phyloP scores from a whole-genome alignment of 2,113 vertebrate genomes.

The Mormoops blainvillei region DNA sequence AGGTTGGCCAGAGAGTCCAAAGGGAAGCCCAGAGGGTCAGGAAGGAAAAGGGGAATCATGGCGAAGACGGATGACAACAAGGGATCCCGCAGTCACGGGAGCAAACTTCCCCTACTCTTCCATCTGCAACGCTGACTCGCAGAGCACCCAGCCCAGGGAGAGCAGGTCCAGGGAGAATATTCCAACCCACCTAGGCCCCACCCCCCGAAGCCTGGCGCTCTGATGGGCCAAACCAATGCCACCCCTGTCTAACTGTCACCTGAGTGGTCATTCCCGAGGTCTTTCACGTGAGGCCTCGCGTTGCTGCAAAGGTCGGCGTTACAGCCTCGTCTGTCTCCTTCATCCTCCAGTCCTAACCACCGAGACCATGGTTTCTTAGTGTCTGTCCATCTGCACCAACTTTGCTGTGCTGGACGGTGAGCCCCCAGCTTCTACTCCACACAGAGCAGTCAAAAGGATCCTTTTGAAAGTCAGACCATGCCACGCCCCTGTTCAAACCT shows the following conservation, averaged over 20 bases:
- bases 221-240: neutral
- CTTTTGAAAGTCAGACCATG: neutral
- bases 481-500: neutral
- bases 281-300: neutral
- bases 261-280: neutral
- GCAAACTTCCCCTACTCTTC: neutral
- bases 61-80: neutral
- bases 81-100: neutral
- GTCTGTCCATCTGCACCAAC: neutral
- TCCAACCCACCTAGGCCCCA: neutral
- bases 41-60: neutral
- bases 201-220: neutral
- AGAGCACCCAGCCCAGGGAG: neutral
- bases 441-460: neutral
- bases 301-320: neutral
- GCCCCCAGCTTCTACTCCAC: neutral
- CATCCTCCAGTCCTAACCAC: neutral
- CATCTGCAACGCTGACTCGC: neutral
- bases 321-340: neutral
- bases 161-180: neutral
- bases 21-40: neutral
- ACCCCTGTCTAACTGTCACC: accelerated
- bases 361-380: neutral
- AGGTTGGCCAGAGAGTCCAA: neutral
- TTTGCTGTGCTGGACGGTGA: accelerated